Percentiles rank a stretch among this genome's conserved stretches.
These are phyloP conservation scores for Melanchra persicariae DNA, from an alignment of 2,888 invertebrate species.

Conservation along the genomic window DNA sequence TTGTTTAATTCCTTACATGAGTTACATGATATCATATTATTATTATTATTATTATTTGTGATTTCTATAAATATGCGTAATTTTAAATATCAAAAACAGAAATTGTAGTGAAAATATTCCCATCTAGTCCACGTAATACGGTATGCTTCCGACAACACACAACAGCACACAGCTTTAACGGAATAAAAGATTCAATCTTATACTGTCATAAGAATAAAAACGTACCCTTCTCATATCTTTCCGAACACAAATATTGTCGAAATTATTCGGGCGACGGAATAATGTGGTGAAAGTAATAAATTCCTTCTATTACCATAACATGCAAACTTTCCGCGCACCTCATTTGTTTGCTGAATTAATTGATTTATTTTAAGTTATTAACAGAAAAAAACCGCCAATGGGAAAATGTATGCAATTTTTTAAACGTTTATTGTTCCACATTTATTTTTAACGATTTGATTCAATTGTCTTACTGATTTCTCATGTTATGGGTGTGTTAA, in stretches of 20 bases:
- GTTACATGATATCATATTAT: too few species aligned
- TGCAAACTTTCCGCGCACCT: slow-evolving; percentile 13
- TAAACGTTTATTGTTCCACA: too few species aligned
- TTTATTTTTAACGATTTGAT: too few species aligned
- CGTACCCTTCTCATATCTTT: slow-evolving; percentile 34
- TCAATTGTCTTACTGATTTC: too few species aligned
- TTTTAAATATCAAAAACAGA: too few species aligned
- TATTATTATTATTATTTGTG: too few species aligned
- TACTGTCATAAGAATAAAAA: slow-evolving; percentile 43
- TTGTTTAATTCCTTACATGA: too few species aligned
- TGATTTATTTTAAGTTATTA: not conserved
- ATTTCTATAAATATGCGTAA: too few species aligned
- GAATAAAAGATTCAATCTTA: slow-evolving; percentile 50
- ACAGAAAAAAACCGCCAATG: not conserved
- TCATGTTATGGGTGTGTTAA: too few species aligned
- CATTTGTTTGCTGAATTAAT: slow-evolving; percentile 20
- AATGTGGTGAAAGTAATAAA: slow-evolving; percentile 27
- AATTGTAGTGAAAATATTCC: not conserved
- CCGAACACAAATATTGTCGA: slow-evolving; percentile 43
- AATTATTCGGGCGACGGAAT: slow-evolving; percentile 34
- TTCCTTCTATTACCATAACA: slow-evolving; percentile 21
- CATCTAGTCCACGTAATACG: not conserved
- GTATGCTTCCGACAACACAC: slow-evolving; percentile 1
- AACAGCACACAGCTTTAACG: not conserved
- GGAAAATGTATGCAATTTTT: too few species aligned